A percentile compares a stretch with the other conserved stretches of the same genome.
These are phyloP conservation scores for Probaryconus sp. DNA, from an alignment of 1,140 invertebrate species.

Conservation along the genomic window DNA sequence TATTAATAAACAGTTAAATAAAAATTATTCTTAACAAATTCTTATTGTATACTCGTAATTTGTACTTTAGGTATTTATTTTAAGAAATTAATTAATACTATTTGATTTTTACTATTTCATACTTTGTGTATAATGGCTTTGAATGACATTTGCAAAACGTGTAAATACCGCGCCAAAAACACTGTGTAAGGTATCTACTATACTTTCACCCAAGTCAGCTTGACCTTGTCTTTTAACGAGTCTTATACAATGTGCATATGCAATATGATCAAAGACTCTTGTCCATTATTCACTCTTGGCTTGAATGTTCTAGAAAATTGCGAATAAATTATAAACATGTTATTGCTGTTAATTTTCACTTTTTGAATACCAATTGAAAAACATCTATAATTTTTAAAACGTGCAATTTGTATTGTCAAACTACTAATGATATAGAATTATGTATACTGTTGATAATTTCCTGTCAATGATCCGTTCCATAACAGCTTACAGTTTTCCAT, in stretches of 20 bases:
- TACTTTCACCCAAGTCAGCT: neutral
- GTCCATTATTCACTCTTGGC: slow-evolving; percentile 27
- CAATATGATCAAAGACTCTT: slow-evolving; percentile 34
- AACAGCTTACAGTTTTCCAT: neutral
- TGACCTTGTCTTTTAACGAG: slow-evolving; percentile 39
- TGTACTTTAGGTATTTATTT: no score
- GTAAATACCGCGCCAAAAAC: no score
- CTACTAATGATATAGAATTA: no score
- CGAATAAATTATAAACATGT: slow-evolving; percentile 16
- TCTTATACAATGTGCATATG: slow-evolving; percentile 38
- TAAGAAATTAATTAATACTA: no score
- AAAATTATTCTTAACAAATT: no score
- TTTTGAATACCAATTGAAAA: slow-evolving; percentile 4
- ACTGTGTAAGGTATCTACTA: no score
- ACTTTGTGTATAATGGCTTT: no score
- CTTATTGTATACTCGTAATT: no score
- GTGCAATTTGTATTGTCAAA: slow-evolving; percentile 14
- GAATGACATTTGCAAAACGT: no score
- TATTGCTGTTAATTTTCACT: slow-evolving; percentile 12
- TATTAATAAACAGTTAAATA: no score
- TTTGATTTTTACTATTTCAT: no score
- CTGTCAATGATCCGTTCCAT: neutral
- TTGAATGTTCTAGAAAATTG: slow-evolving; percentile 17
- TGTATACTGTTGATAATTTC: slow-evolving; percentile 6
- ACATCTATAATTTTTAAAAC: neutral